phyloP scores from a whole-genome alignment of 2,888 invertebrate genomes.

The Stomorhina lunata region DNA sequence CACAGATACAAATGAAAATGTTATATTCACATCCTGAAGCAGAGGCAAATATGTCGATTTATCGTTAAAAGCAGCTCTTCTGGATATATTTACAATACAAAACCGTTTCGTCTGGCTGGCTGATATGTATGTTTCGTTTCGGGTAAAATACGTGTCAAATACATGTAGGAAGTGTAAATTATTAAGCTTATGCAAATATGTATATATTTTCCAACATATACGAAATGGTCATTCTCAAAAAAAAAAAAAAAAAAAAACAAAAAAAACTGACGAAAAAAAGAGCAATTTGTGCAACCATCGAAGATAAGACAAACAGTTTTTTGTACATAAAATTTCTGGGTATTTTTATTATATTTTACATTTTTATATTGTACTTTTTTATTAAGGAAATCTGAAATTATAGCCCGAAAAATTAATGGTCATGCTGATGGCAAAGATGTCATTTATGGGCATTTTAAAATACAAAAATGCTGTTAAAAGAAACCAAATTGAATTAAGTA shows the following conservation, averaged over 20 bases:
- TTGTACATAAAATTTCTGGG: slow-evolving; percentile 9
- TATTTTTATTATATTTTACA: neutral
- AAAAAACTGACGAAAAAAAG: neutral
- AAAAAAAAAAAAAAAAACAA: neutral
- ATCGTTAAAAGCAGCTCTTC: too few species aligned
- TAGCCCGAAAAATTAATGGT: neutral
- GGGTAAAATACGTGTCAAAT: slow-evolving; percentile 65
- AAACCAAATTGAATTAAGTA: too few species aligned
- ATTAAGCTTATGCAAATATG: slow-evolving; percentile 59
- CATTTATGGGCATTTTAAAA: neutral
- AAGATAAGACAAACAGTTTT: slow-evolving; percentile 51
- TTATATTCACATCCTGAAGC: too few species aligned
- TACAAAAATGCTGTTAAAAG: too few species aligned
- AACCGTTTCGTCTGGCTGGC: slow-evolving; percentile 50
- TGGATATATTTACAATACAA: neutral
- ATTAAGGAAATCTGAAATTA: slow-evolving; percentile 24
- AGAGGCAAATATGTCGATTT: too few species aligned
- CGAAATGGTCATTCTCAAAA: neutral
- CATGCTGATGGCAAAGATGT: slow-evolving; percentile 1
- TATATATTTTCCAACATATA: slow-evolving; percentile 11
- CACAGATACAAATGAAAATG: too few species aligned
- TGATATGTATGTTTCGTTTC: slow-evolving; percentile 45
- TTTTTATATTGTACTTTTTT: slow-evolving; percentile 1
- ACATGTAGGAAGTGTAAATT: slow-evolving; percentile 62
- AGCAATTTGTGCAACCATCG: slow-evolving; percentile 4